Base-by-base conservation (phyloP, 2,888 invertebrate genomes). In the Antheraea yamamai region DNA sequence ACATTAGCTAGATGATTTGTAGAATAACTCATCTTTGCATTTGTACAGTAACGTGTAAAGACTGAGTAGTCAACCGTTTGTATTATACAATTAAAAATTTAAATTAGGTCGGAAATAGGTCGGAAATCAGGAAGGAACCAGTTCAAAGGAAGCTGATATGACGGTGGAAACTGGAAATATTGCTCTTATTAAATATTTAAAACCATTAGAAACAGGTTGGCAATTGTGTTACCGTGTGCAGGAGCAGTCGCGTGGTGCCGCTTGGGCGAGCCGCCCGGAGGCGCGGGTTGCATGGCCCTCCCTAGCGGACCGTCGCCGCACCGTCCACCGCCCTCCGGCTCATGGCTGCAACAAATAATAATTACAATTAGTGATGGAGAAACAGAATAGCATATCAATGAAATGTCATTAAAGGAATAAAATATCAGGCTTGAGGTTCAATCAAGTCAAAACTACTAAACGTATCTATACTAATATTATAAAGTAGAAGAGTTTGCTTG, bases 321-420 rank as follows among this genome's bases (percentile, higher is more conserved):
- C 87, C 96, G 93, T 82, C 95, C 96, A 90, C 96, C 95, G 86
- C 95, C 95, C 90, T 95, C 96, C 92, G 96, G 96, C 94, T 96
- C 96, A 96, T 95, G 96, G 95, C 97, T 97, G 95, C 0, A 95
- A 95, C 88, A 92, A 92, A 79, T 77, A 14, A 68, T 26, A 47
- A 30, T 66, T 3, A 20, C 14, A 30, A 30, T 74, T 64, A 47
- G 26, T 51, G 14, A 72, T 20, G 7, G 2, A 26, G 51, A 23
- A 61, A 52, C 52, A 30, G 18, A 16, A 30, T 1, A 16, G 14
- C 18, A 16, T 30, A 18, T 30, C 16, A 12, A 61, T 2, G n/a
- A n/a, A 16, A n/a, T 20, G 18, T 16, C 18, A 20, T 58, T n/a
- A 61, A 8, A 61, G 10, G 58, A n/a, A 58, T 6, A 23, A 58